Evolutionary conservation across 2,797 vertebrate species (phyloP).

Genomic region (Hypotaenidia philippensis): DNA sequence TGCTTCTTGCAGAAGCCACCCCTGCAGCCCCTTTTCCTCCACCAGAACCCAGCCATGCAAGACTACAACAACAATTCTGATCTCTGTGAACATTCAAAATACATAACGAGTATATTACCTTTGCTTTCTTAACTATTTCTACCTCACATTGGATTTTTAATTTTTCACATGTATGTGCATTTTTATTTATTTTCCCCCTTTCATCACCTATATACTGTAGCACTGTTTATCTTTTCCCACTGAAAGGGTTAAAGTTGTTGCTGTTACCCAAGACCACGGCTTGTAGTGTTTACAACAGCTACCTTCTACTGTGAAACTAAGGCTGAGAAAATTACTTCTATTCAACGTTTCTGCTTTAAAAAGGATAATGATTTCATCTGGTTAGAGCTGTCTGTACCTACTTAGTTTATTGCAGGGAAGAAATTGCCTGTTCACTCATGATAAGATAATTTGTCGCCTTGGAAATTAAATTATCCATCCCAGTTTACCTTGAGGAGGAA

Average conservation of each 20-base stretch:
- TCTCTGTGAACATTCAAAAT: not conserved
- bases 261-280: not conserved
- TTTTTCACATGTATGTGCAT: not conserved
- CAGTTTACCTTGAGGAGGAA: slow-evolving; percentile 73
- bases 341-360: slow-evolving; percentile 70
- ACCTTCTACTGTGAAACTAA: slow-evolving; percentile 56
- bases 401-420: slow-evolving; percentile 77
- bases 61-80: not conserved
- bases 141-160: not conserved
- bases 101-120: accelerated
- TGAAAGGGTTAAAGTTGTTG: slow-evolving; percentile 60
- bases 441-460: slow-evolving; percentile 80
- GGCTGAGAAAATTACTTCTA: slow-evolving; percentile 76
- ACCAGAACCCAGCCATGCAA: too few relatives aligned
- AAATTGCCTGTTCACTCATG: slow-evolving; percentile 76
- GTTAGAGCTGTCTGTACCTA: slow-evolving; percentile 75
- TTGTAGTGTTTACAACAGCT: slow-evolving; percentile 37
- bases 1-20: too few relatives aligned
- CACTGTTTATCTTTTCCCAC: not conserved
- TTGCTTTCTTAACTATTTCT: not conserved
- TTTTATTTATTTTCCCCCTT: too few relatives aligned
- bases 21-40: too few relatives aligned
- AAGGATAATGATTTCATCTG: slow-evolving; percentile 80
- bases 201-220: not conserved
- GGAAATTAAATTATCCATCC: slow-evolving; percentile 80